Evolutionary conservation across 2,113 vertebrate species (phyloP), one percentile per base, ranked within the genome.

Genomic region (Aleadryas rufinucha): DNA sequence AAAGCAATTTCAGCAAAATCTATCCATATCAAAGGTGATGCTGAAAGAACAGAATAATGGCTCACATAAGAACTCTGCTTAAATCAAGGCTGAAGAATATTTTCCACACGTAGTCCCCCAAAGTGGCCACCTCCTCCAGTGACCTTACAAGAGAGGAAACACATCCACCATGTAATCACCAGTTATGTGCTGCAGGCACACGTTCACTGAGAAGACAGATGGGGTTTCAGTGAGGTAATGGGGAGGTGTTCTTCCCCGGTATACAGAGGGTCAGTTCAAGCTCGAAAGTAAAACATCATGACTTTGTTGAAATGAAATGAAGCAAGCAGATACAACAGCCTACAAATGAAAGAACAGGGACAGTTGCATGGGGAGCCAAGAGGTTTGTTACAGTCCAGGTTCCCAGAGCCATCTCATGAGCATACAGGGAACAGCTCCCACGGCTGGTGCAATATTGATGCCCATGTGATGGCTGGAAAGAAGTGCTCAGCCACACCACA

Each of bases 1-100:
- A 95, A 87, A 71, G 13, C 28, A 47, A 64, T 57, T 91, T 69
- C 26, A 82, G 57, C 20, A 91, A 91, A 82, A 85, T 64, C 64
- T 63, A 21, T 19, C 33, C 12, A 30, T 50, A 70, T 44, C 35
- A 76, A 64, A 85, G 12, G 37, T 37, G 54, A 85, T 71, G 50
- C 61, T 78, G 54, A 91, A 90, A 68, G 41, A 95, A 49, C 5
- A 78, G 28, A 50, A 33, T 35, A 82, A 76, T 13, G 22, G 28
- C 16, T 90, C 28, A 71, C 0, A 0, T 30, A 64, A 82, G 28
- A 82, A 9, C 7, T 44, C 37, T 64, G 45, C 47, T 91, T 63
- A 87, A 81, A 94, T 63, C 26, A 70, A 75, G 41, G 33, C 16
- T 64, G 56, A 87, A 78, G 22, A 42, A 39, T 41, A 60, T 78